Conservation (phyloP, 2,888 invertebrate genomes). For the Villa cingulata region DNA sequence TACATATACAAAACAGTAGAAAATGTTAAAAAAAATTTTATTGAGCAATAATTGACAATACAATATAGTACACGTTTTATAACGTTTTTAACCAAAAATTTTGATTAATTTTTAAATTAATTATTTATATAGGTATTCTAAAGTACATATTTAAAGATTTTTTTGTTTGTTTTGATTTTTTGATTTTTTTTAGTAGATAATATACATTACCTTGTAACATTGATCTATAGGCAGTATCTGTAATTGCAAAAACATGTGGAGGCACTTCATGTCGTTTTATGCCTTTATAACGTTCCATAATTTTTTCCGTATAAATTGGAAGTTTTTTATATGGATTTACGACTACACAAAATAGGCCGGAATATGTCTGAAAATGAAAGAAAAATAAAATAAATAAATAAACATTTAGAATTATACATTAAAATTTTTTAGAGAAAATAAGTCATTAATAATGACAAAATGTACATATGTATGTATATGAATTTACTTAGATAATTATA, state of each 20-base stretch:
- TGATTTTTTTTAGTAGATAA: no score
- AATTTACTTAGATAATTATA: no score
- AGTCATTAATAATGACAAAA: no score
- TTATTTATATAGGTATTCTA: not conserved
- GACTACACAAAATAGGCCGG: constrained; percentile 99
- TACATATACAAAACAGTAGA: no score
- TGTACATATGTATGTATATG: no score
- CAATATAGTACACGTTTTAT: no score
- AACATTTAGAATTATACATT: constrained; percentile 11
- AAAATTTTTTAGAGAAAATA: no score
- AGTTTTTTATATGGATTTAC: constrained; percentile 98
- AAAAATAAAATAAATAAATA: not conserved
- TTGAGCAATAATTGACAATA: no score
- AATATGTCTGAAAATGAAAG: constrained; percentile 77
- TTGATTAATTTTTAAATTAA: not conserved
- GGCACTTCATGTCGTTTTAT: constrained; percentile 98
- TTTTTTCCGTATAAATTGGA: constrained; percentile 98
- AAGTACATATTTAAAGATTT: not conserved
- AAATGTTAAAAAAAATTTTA: no score
- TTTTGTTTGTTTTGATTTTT: no score
- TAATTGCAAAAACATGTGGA: constrained; percentile 99
- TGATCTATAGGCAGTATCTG: constrained; percentile 95
- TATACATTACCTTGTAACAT: constrained; percentile 99
- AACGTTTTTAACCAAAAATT: no score
- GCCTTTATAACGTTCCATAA: constrained; percentile 99